Percentiles rank a stretch among this genome's conserved stretches.
phyloP scores from a whole-genome alignment of 2,113 vertebrate genomes.

The Nycticorax nycticorax region DNA sequence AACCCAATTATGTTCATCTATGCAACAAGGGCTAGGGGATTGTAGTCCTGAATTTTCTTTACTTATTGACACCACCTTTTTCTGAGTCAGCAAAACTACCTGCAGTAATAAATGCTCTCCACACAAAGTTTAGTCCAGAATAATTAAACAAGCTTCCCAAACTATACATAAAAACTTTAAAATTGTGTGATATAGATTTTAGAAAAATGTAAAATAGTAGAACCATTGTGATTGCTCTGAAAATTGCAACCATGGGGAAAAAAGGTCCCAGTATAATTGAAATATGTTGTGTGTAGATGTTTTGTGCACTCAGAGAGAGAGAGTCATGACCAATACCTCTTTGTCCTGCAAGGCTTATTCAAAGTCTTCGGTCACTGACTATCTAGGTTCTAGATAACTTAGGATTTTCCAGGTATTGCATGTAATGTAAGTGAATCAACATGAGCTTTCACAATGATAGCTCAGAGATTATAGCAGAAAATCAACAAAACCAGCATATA shows the following conservation, averaged over 20 bases:
- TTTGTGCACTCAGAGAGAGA: not conserved
- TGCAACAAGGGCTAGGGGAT: not conserved
- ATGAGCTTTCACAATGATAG: not conserved
- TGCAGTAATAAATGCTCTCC: not conserved
- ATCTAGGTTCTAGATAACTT: not conserved
- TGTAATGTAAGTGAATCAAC: not conserved
- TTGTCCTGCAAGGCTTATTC: not conserved
- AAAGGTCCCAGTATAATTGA: not conserved
- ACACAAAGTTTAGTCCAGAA: not conserved
- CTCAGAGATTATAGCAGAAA: not conserved
- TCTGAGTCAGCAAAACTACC: not conserved
- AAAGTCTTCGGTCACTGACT: not conserved
- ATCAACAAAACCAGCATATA: not conserved
- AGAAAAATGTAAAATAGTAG: not conserved
- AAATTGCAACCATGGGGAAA: not conserved
- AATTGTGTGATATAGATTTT: not conserved
- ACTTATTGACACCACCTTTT: not conserved
- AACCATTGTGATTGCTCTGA: not conserved
- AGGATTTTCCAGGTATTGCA: not conserved
- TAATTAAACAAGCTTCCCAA: not conserved
- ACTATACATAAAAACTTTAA: not conserved
- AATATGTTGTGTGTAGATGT: not conserved
- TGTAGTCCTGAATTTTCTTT: not conserved
- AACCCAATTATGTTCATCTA: not conserved
- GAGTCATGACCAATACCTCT: not conserved